Percentiles rank a stretch among this genome's conserved stretches.
Conservation (phyloP, 2,113 vertebrate species). For the Psilopogon haemacephalus region DNA sequence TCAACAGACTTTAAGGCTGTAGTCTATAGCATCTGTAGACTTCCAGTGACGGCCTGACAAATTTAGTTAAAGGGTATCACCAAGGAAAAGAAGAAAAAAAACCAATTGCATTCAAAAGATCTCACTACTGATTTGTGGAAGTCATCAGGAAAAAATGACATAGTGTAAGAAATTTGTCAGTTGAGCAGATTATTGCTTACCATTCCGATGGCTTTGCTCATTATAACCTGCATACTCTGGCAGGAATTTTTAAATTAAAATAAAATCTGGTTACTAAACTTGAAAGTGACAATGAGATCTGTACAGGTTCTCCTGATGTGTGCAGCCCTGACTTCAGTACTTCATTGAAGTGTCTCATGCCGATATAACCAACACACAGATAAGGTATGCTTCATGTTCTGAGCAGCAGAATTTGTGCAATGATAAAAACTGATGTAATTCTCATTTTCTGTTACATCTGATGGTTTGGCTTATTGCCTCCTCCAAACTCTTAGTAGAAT, state of each 20-base stretch:
- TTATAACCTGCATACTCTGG: background rate
- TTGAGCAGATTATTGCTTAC: fast-evolving
- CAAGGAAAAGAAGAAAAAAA: background rate
- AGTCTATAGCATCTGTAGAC: background rate
- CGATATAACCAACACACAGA: background rate
- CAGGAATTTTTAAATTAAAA: too few relatives aligned
- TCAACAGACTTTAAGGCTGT: background rate
- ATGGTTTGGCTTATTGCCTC: background rate
- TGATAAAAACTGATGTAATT: background rate
- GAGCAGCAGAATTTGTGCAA: background rate
- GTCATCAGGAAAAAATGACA: fast-evolving
- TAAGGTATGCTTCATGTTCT: background rate
- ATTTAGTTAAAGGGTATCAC: background rate
- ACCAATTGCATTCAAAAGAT: background rate
- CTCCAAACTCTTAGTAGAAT: background rate
- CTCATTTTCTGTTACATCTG: background rate
- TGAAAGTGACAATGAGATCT: background rate
- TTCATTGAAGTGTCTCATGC: background rate
- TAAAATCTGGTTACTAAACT: background rate
- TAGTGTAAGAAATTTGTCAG: background rate
- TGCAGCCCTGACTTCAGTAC: background rate
- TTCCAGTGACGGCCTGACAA: background rate
- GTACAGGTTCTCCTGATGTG: background rate
- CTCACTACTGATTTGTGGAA: background rate
- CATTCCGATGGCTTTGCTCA: background rate